These are phyloP conservation scores for Poeciliopsis paucimaculata DNA, from an alignment of 2,797 vertebrate species.

Conservation along the genomic window DNA sequence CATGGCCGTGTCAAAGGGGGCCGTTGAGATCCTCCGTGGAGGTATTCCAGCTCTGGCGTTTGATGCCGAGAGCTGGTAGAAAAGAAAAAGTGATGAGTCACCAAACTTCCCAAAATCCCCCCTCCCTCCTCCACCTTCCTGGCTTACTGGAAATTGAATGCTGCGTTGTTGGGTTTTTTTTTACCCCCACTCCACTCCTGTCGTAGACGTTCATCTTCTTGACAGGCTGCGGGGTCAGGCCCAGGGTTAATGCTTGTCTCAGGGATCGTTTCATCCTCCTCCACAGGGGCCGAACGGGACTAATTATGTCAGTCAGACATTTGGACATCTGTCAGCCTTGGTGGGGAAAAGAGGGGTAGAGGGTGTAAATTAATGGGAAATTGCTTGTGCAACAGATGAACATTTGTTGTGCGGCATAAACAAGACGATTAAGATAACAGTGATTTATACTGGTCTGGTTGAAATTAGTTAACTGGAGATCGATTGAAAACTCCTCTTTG, in stretches of 20 bases:
- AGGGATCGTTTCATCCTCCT: constrained; percentile 65
- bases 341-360: constrained; percentile 15
- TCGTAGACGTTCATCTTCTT: constrained; percentile 73
- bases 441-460: constrained; percentile 36
- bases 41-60: constrained; percentile 50
- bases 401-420: constrained; percentile 66
- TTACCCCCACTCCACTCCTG: constrained; percentile 38
- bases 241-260: constrained; percentile 76
- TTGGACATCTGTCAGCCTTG: constrained; percentile 60
- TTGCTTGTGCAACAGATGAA: constrained; percentile 65
- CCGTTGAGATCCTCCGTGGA: constrained; percentile 57
- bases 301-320: constrained; percentile 61
- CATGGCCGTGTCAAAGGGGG: constrained; percentile 45
- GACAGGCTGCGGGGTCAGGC: constrained; percentile 70
- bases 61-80: constrained; percentile 50
- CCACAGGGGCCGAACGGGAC: constrained; percentile 49
- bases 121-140: constrained; percentile 67
- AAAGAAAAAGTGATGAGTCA: constrained; percentile 87
- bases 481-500: constrained; percentile 35
- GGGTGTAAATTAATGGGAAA: constrained; percentile 35
- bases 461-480: constrained; percentile 37
- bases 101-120: constrained; percentile 83
- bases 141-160: constrained; percentile 84
- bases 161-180: constrained; percentile 61
- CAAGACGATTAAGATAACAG: constrained; percentile 31